Evolutionary conservation across 2,113 vertebrate genomes (phyloP), one percentile per base, ranked within the genome.

Genomic region (Greenwoodochromis staneri): DNA sequence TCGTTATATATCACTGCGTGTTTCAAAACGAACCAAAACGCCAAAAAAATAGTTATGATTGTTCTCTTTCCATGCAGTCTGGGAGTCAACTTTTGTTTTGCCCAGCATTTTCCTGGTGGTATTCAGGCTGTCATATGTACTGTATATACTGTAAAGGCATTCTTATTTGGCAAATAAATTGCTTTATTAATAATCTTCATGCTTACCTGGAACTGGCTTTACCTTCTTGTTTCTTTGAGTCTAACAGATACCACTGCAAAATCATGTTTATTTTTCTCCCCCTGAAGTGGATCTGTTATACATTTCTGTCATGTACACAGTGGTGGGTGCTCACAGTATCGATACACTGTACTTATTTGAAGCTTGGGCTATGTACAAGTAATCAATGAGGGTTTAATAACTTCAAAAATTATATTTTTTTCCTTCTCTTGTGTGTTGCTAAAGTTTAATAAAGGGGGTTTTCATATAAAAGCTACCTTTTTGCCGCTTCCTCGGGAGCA

Each of bases 81-180:
- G 92, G 82, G 82, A 90, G 93, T 94, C 86, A 13, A 92, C 90
- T 95, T 88, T 91, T 93, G 86, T 95, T 92, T 91, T 80, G 88
- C 89, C 83, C 91, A 93, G 82, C 86, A 84, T 93, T 92, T 93
- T 92, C 91, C 87, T 94, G 89, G 89, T 95, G 93, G 93, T 93
- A 85, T 94, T 95, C 93, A 90, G 94, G 90, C 91, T 88, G 94
- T 95, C 92, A 9, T 92, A 95, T 87, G 94, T 95, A 84, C 83
- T 96, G 95, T 96, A 96, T 90, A 96, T 95, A 94, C 73, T 95
- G 94, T 96, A 94, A 90, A 96, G 92, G 90, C 91, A 94, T 96
- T 94, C 88, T 92, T 95, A 94, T 94, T 95, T 96, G 92, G 92
- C 92, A 92, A 96, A 96, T 95, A 96, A 95, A 96, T 93, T 85